Evolutionary conservation across 1,140 invertebrate species (phyloP), one percentile per base, ranked within the genome.

Genomic region (Camponotus vicinus): DNA sequence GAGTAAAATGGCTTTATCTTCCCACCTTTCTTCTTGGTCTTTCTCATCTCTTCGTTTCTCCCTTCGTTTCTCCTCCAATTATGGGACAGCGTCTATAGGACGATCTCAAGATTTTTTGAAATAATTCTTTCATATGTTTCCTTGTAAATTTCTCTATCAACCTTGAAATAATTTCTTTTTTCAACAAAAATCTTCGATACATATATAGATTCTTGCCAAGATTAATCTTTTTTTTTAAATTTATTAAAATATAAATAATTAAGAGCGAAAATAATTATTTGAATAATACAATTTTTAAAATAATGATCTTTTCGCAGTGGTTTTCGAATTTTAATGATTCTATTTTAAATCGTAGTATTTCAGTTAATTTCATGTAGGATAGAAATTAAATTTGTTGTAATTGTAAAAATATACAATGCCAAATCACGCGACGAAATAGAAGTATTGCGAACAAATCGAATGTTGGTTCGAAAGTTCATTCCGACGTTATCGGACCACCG

Each of bases 401-500:
- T 64, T 21, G 0, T 13, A 27, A 80, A 45, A 9, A 3, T 27
- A 18, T 52, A n/a, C 18, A 34, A 18, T 40, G 21, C 6, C 34
- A 80, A 80, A 55, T 52, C 49, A 18, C 4, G 45, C 0, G 13
- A 15, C 3, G n/a, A 69, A 80, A 21, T 70, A 55, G 2, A 55
- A 57, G 34, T 55, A 70, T 27, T 21, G 34, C 64, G 21, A 15
- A 27, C 45, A 34, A 18, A 80, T 80, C 77, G 66, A 80, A 66
- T 18, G 34, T 80, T 55, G 67, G 49, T 57, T 55, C 34, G 34
- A 63, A 75, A 75, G 69, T 69, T 85, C 40, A 45, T 64, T 66
- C 45, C 88, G 85, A 83, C 61, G 63, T 90, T 90, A 86, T 90
- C 89, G 21, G 18, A 57, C 21, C 64, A 27, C 70, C 61, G 63